Conservation (phyloP, 2,797 vertebrate species). For the Periparus ater region DNA sequence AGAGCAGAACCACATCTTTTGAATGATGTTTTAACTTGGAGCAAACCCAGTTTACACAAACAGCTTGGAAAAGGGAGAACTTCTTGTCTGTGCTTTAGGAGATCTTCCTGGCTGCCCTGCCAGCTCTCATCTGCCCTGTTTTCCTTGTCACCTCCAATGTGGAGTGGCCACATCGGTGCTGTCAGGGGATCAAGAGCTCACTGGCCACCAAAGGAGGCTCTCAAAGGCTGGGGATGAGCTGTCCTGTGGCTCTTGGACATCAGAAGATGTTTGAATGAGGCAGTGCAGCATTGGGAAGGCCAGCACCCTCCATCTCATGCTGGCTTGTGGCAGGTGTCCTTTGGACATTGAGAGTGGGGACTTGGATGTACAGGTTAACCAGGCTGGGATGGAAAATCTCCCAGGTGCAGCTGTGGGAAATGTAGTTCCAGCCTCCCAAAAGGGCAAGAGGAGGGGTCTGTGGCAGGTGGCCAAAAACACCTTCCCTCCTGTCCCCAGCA, state of each 20-base stretch:
- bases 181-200: not conserved
- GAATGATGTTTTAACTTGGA: not conserved
- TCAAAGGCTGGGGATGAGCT: not conserved
- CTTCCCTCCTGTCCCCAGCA: not conserved
- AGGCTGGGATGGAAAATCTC: not conserved
- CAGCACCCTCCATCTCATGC: not conserved
- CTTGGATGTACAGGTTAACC: not conserved
- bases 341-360: not conserved
- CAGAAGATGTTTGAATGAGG: not conserved
- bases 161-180: not conserved
- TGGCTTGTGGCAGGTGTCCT: not conserved
- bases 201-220: not conserved
- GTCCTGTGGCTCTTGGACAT: not conserved
- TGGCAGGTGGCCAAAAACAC: not conserved
- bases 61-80: not conserved
- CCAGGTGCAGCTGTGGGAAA: not conserved
- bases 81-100: not conserved
- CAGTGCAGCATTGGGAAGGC: not conserved
- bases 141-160: not conserved
- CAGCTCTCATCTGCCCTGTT: not conserved
- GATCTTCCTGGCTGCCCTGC: not conserved
- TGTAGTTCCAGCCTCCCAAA: fast-evolving
- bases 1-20: not conserved
- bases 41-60: not conserved
- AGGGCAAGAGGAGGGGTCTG: not conserved